Evolutionary conservation across 2,888 invertebrate genomes (phyloP).

Genomic region (Lasioglossum villosulum): DNA sequence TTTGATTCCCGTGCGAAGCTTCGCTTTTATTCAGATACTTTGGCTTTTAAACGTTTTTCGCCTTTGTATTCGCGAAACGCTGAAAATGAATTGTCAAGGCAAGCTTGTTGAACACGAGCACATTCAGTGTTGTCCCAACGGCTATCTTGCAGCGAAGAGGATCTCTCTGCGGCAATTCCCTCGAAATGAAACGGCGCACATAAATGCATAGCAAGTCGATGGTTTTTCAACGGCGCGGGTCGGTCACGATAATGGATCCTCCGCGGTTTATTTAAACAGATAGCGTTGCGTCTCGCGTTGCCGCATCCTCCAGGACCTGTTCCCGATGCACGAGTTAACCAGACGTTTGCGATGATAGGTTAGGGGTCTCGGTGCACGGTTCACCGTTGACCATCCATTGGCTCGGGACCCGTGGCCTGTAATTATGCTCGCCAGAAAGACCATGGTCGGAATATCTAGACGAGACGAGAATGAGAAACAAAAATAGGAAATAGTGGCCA

Average conservation of each 20-base stretch:
- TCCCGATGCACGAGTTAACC: conserved; percentile 66
- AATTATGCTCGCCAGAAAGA: conserved; percentile 74
- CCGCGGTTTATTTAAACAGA: conserved; percentile 58
- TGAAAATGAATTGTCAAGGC: background rate
- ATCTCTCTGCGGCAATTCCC: conserved; percentile 33
- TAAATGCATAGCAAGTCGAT: conserved; percentile 41
- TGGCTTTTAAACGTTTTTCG: background rate
- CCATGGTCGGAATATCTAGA: conserved; percentile 36
- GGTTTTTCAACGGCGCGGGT: conserved; percentile 50
- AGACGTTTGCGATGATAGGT: conserved; percentile 78
- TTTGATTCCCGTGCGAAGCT: background rate
- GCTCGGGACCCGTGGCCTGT: conserved; percentile 73
- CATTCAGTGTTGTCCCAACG: no score
- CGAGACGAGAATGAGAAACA: conserved; percentile 48
- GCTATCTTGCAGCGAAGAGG: background rate
- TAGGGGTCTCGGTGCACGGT: conserved; percentile 67
- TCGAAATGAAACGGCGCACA: conserved; percentile 31
- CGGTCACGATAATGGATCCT: conserved; percentile 62
- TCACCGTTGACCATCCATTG: conserved; percentile 74
- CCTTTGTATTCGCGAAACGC: background rate
- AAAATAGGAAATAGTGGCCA: conserved; percentile 49
- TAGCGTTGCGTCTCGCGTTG: conserved; percentile 45
- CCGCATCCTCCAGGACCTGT: conserved; percentile 33
- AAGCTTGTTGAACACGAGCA: background rate
- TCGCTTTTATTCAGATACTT: background rate